Conservation (phyloP, 2,113 vertebrate species). For the Neolamprologus variostigma region DNA sequence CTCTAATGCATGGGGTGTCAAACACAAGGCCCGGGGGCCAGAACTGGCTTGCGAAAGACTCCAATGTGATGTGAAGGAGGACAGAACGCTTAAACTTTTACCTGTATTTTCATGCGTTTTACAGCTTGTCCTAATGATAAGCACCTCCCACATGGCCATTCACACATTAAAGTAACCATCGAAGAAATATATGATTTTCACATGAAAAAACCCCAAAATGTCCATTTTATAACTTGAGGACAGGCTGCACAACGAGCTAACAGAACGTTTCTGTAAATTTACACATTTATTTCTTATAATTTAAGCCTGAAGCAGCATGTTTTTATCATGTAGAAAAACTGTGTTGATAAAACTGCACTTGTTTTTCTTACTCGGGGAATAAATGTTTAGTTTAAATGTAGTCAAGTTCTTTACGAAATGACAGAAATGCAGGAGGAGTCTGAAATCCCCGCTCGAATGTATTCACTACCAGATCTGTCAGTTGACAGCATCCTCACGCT, state of each 20-base stretch:
- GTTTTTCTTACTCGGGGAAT: fast-evolving
- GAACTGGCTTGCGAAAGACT: not conserved
- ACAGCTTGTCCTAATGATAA: not conserved
- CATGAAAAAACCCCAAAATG: fast-evolving
- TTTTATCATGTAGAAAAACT: not conserved
- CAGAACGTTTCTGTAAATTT: not conserved
- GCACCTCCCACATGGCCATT: not conserved
- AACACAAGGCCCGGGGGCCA: not conserved
- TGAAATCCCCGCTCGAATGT: fast-evolving
- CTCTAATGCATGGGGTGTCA: not conserved
- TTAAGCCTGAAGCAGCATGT: not conserved
- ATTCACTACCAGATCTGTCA: not conserved
- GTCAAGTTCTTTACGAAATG: not conserved
- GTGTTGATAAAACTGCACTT: fast-evolving
- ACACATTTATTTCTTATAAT: not conserved
- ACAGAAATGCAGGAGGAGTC: not conserved
- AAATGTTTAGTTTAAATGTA: not conserved
- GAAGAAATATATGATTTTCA: not conserved
- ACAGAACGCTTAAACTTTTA: not conserved
- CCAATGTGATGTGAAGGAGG: not conserved
- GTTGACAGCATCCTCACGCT: not conserved
- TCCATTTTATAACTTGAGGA: not conserved
- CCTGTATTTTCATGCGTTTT: not conserved
- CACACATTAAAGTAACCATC: not conserved
- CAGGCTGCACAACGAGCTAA: not conserved